Evolutionary conservation across 2,888 invertebrate genomes (phyloP), one percentile per base, ranked within the genome.

Genomic region (Glyphotaelius pellucidus): DNA sequence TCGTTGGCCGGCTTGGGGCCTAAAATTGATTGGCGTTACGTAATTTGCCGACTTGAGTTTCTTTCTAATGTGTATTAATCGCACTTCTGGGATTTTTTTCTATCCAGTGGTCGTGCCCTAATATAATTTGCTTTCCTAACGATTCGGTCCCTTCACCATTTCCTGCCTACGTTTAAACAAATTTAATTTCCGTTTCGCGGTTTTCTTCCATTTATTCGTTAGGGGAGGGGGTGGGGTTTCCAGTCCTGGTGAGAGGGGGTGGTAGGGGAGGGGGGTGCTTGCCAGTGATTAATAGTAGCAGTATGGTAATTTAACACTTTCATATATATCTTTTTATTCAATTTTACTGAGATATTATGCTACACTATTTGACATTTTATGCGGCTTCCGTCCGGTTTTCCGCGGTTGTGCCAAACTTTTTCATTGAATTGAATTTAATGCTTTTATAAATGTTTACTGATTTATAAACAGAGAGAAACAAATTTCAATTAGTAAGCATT

Each of bases 161-260:
- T 88, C 88, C 88, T 88, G 88, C 88, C 88, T 79, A 67, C 67
- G 88, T 88, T 88, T 52, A 88, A 88, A 88, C 88, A 88, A 88
- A 88, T 88, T 88, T 88, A 88, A 88, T 88, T 88, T 88, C 88
- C 88, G 88, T 67, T 31, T 31, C 88, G 88, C 88, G 88, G 88
- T 88, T 88, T 88, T 88, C 88, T 88, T 88, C 88, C 88, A 88
- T 88, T 67, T 67, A 52, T 88, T 88, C 67, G 30, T 52, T 31
- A 19, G 31, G 52, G 67, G 88, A 19, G 19, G 32, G 67, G 67
- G 25, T 15, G 25, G 14, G 88, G 67, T 31, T 15, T 31, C 32
- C 32, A n/a, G 88, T 19, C 14, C 31, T 15, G 47, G 30, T 7
- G 31, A 19, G 15, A 9, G 47, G 88, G 79, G 3, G 19, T 9